phyloP scores from a whole-genome alignment of 2,797 vertebrate species.

The Rachycentron canadum region DNA sequence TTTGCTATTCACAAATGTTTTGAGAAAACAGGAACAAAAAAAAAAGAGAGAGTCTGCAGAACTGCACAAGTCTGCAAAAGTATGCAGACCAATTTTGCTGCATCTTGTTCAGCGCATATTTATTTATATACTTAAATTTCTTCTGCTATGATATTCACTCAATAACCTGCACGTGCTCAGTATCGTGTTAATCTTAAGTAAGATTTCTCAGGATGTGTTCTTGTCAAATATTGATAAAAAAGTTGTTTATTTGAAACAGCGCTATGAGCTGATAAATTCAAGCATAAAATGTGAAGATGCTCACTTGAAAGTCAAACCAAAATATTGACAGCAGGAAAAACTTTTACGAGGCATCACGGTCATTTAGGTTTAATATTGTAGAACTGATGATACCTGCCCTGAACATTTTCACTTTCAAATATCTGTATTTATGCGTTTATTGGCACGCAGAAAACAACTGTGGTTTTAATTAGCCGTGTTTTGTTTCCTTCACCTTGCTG shows the following conservation, averaged over 20 bases:
- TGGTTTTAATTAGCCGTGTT: constrained; percentile 48
- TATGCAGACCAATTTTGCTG: too few species aligned
- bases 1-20: background rate
- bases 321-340: constrained; percentile 30
- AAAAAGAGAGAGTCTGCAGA: too few species aligned
- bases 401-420: background rate
- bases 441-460: constrained; percentile 6
- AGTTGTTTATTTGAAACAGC: constrained; percentile 37
- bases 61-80: too few species aligned
- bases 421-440: background rate
- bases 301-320: constrained; percentile 43
- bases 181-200: background rate
- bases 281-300: constrained; percentile 41
- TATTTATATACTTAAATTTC: background rate
- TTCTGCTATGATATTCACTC: background rate
- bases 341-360: background rate
- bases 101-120: background rate
- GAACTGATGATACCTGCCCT: background rate
- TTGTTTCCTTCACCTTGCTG: constrained; percentile 39
- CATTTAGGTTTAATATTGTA: constrained; percentile 17
- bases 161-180: background rate
- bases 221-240: constrained; percentile 53
- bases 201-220: constrained; percentile 10
- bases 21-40: background rate
- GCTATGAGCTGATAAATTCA: constrained; percentile 45